Percentiles rank a stretch among this genome's conserved stretches.
Evolutionary conservation across 2,113 vertebrate species (phyloP).

Genomic region (Oplegnathus fasciatus): DNA sequence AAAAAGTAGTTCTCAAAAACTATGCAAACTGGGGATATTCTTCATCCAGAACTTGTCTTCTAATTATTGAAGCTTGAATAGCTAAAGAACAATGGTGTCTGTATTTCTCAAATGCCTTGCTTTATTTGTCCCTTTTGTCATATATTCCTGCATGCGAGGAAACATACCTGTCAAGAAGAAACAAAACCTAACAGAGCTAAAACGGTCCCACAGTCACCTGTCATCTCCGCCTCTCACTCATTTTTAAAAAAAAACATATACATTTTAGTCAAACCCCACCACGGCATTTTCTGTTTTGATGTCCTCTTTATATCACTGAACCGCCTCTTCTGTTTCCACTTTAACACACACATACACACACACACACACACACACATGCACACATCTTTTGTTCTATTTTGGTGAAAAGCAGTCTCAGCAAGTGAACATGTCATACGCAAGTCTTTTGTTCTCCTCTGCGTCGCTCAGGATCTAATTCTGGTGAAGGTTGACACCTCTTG

Average conservation of each 20-base stretch:
- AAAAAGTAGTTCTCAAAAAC: constrained; percentile 6
- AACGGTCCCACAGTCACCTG: constrained; percentile 40
- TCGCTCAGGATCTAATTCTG: constrained; percentile 56
- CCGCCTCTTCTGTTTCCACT: background rate
- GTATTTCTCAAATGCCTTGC: constrained; percentile 2
- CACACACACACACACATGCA: background rate
- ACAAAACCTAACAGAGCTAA: constrained; percentile 47
- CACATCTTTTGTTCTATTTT: constrained; percentile 50
- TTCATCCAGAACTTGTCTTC: background rate
- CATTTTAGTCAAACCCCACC: constrained; percentile 35
- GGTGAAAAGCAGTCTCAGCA: constrained; percentile 29
- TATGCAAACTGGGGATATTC: background rate
- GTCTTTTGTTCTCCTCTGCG: constrained; percentile 41
- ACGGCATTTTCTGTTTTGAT: constrained; percentile 20
- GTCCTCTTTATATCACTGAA: constrained; percentile 33
- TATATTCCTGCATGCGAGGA: constrained; percentile 11
- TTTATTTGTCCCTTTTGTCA: constrained; percentile 21
- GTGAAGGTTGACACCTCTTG: constrained; percentile 47
- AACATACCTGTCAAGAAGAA: constrained; percentile 49
- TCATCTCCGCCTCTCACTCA: constrained; percentile 18
- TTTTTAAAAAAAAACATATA: background rate
- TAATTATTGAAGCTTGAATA: constrained; percentile 4
- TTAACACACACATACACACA: background rate
- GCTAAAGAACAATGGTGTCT: constrained; percentile 18
- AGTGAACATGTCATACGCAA: constrained; percentile 37